Conservation (phyloP, 2,113 vertebrate genomes). For the Boleophthalmus pectinirostris region DNA sequence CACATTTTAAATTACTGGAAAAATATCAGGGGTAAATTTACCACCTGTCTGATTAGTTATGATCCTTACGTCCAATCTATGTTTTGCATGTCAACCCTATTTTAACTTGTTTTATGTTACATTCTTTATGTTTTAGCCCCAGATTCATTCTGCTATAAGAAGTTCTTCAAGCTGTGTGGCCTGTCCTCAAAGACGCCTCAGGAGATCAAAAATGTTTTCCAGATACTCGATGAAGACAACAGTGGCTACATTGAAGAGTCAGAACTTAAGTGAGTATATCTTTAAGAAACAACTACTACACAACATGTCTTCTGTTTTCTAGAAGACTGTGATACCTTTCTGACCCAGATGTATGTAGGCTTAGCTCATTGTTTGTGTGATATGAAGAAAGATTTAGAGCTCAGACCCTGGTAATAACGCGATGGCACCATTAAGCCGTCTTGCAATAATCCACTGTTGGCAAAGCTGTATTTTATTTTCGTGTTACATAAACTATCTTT, state of each 20-base stretch:
- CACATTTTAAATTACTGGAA: background rate
- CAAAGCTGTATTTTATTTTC: constrained; percentile 38
- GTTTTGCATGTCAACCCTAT: background rate
- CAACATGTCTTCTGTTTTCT: background rate
- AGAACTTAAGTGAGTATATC: constrained; percentile 86
- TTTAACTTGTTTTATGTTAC: background rate
- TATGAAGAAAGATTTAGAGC: constrained; percentile 17
- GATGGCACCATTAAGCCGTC: constrained; percentile 29
- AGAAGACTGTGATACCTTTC: background rate
- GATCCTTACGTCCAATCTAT: constrained; percentile 36
- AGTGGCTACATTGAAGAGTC: constrained; percentile 94
- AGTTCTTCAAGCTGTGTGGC: constrained; percentile 94
- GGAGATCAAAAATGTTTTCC: constrained; percentile 90
- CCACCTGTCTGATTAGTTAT: constrained; percentile 5
- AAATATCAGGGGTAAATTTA: background rate
- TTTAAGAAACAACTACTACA: background rate
- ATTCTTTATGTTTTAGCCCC: constrained; percentile 77
- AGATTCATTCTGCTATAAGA: constrained; percentile 91
- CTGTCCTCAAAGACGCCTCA: constrained; percentile 88
- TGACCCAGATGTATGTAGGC: background rate
- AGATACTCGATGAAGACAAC: constrained; percentile 88
- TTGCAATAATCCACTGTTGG: constrained; percentile 49
- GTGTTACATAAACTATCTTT: constrained; percentile 53
- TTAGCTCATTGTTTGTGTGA: background rate
- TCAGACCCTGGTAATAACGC: constrained; percentile 22